Percentiles rank a stretch among this genome's conserved stretches.
phyloP scores from a whole-genome alignment of 2,888 invertebrate species.

The Mactromeris polynyma region DNA sequence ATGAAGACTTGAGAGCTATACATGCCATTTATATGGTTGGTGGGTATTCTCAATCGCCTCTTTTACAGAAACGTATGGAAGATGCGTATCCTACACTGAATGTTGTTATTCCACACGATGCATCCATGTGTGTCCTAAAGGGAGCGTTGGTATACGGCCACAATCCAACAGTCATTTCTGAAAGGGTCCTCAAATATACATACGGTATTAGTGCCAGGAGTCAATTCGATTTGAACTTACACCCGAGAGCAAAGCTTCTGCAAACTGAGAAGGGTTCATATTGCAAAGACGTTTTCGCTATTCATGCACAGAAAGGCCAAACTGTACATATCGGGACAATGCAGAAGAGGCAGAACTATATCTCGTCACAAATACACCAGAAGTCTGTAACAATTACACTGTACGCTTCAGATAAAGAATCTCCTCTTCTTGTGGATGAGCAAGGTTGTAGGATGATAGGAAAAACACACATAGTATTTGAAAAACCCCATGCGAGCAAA shows the following conservation, averaged over 20 bases:
- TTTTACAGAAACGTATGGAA: conserved; percentile 35
- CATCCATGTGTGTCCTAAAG: conserved; percentile 11
- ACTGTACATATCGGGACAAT: conserved; percentile 23
- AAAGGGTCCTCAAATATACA: conserved; percentile 27
- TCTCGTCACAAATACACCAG: neutral
- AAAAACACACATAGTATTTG: neutral
- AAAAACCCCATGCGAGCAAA: neutral
- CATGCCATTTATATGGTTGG: conserved; percentile 48
- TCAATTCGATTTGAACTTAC: neutral
- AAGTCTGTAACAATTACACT: conserved; percentile 9
- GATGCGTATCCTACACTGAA: neutral
- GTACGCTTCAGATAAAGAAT: conserved; percentile 15
- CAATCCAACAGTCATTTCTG: conserved; percentile 13
- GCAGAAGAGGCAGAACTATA: conserved; percentile 10
- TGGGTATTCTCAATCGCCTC: conserved; percentile 38
- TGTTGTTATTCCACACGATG: conserved; percentile 31
- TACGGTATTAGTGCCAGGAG: neutral
- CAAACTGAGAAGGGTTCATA: neutral
- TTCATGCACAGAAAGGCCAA: conserved; percentile 32
- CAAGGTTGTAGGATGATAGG: conserved; percentile 41
- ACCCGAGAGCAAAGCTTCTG: neutral
- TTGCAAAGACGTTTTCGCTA: conserved; percentile 32
- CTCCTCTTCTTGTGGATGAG: conserved; percentile 40
- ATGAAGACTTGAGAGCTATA: conserved; percentile 7
- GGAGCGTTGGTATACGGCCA: conserved; percentile 44